Base-by-base conservation (phyloP, 2,113 vertebrate genomes). In the Apodemus sylvaticus region DNA sequence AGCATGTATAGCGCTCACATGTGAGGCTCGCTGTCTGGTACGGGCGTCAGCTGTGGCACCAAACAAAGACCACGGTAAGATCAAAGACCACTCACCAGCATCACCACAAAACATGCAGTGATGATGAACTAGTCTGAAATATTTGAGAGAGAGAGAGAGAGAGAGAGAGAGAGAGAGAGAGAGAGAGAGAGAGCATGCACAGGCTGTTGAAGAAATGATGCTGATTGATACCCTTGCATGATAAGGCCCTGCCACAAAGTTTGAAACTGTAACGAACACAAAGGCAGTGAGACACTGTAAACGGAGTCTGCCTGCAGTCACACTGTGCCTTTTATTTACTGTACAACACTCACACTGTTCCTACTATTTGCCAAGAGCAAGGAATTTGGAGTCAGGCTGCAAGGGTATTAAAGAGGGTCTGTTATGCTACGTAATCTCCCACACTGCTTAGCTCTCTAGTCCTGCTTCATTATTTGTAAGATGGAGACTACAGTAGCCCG, bases 321-420 rank as follows among this genome's bases (percentile, higher is more conserved):
- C 36, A 71, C 66, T 53, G 42, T 66, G 81, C 39, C 92, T 93
- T 93, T 11, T 76, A 81, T 89, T 94, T 70, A 85, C 66, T 58
- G 7, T 22, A 74, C 10, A 31, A 6, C 22, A 68, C 89, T 7
- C 5, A 60, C 20, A 60, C 58, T 64, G 3, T 29, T 64, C 62
- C 89, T 92, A 91, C 60, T 58, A 90, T 89, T 45, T 94, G 79
- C 58, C 81, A 92, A 87, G 13, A 95, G 48, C 71, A 85, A 89
- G 81, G 22, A 17, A 51, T 87, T 68, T 66, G 36, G 24, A 95
- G 74, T 34, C 88, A 94, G 74, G 66, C 0, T 73, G 68, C 68
- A 71, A 62, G 68, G 14, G 39, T 87, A 68, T 62, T 81, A 93
- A 92, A 62, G 39, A 51, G 17, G 66, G 58, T 22, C 60, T 22